Base-by-base conservation (phyloP, 2,113 vertebrate genomes). In the Buteo buteo region DNA sequence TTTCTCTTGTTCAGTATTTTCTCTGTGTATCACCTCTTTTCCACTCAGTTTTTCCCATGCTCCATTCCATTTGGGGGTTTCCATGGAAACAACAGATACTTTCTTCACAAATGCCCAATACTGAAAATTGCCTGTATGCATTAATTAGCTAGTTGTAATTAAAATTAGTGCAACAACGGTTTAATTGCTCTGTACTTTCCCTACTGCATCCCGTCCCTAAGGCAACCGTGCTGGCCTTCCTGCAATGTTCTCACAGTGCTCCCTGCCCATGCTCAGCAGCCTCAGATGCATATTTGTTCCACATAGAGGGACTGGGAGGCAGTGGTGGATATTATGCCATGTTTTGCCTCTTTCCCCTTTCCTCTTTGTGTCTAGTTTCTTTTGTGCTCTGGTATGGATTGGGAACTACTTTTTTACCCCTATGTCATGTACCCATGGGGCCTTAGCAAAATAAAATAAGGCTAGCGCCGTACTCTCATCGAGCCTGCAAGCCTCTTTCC, bases 101-200 rank as follows among this genome's bases (percentile, higher is more conserved):
- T 93, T 65, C 88, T 83, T 76, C 80, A 90, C 88, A 95, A 92
- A 93, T 96, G 70, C 58, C 57, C 87, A 92, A 28, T 52, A 45
- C 10, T 40, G 93, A 91, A 96, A 96, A 88, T 59, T 93, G 79
- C 40, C 73, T 93, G 88, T 82, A 94, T 94, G 88, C 91, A 96
- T 95, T 97, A 95, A 95, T 97, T 91, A 96, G 88, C 88, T 82
- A 59, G 89, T 88, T 96, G 40, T 96, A 96, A 98, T 96, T 97
- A 96, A 97, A 89, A 72, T 49, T 29, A 38, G 86, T 95, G 67
- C 91, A 54, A 79, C 94, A 89, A 94, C 94, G 85, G 88, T 86
- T 73, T 40, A n/a, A 45, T 61, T 83, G 55, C 31, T 42, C 80
- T 94, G 82, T 80, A 87, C 59, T 50, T 86, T 42, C 87, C 64